Evolutionary conservation across 2,113 vertebrate species (phyloP), one percentile per base, ranked within the genome.

Genomic region (Geothlypis trichas): DNA sequence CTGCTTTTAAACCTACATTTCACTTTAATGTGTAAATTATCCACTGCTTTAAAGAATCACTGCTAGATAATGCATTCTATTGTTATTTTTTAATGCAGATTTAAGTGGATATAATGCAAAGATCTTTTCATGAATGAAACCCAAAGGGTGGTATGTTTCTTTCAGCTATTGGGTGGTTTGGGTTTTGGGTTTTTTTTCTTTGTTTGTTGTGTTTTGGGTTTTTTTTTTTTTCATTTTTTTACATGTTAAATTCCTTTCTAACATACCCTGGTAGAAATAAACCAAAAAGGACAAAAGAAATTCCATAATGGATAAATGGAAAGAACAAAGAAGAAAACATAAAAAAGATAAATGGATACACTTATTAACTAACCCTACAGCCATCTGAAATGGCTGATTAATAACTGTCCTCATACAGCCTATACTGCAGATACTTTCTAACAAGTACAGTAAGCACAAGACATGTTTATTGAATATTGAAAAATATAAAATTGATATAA

Each of bases 391-490:
- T 42, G 75, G 62, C 24, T 93, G 91, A 93, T 88, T 93, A 94
- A 88, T 90, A 97, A 91, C 66, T 94, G 66, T 90, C 59, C 75
- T 92, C 75, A 67, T 33, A 42, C 54, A 93, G 78, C 54, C 87
- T 69, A 27, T 23, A 54, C 49, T 41, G 87, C 62, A 87, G 88
- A 90, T 52, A 78, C 41, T 69, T 82, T 79, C 72, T 90, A 91
- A 47, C 82, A 86, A 94, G 74, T 81, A 81, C 35, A 39, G 89
- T 59, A 83, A 95, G 67, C 3, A 1, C 8, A 80, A 84, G 74
- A 85, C 80, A 84, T 91, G 79, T 95, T 96, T 97, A 85, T 69
- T 96, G 94, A 97, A 84, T 90, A 96, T 87, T 93, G 93, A 97
- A 96, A 96, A 96, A 76, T 76, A 78, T 65, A 89, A 94, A 91